Conservation (phyloP, 1,140 invertebrate species). For the Lordiphosa stackelbergi region DNA sequence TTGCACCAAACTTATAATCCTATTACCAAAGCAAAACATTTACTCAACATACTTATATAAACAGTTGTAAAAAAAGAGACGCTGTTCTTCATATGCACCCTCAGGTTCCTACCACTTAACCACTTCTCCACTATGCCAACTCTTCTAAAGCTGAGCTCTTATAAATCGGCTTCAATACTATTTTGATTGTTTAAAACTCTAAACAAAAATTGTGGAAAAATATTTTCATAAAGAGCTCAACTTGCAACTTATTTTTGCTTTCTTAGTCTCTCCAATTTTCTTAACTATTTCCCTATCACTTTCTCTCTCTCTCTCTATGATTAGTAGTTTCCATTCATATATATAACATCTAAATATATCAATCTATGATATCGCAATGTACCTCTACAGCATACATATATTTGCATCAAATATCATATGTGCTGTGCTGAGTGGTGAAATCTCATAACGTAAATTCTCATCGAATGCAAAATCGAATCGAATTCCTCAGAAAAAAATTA, state of each 20-base stretch:
- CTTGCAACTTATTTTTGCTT: constrained; percentile 38
- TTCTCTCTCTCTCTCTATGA: constrained; percentile 24
- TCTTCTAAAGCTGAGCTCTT: constrained; percentile 59
- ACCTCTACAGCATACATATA: constrained; percentile 22
- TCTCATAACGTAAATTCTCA: constrained; percentile 77
- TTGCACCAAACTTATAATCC: too few relatives aligned
- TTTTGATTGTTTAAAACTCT: constrained; percentile 9
- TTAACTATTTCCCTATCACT: constrained; percentile 31
- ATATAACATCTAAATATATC: constrained; percentile 21
- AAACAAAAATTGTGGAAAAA: constrained; percentile 14
- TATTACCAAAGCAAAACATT: too few relatives aligned
- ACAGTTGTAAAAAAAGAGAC: constrained; percentile 27
- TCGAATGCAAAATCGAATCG: constrained; percentile 56
- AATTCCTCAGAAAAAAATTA: constrained; percentile 23
- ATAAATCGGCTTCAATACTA: constrained; percentile 40
- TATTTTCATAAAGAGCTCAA: constrained; percentile 46
- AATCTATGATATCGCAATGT: constrained; percentile 15
- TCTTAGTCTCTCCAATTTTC: constrained; percentile 15
- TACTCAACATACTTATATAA: too few relatives aligned
- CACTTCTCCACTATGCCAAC: constrained; percentile 1
- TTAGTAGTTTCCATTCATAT: constrained; percentile 11
- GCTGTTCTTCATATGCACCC: constrained; percentile 1
- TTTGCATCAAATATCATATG: constrained; percentile 57
- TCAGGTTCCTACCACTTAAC: constrained; percentile 5
- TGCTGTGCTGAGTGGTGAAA: constrained; percentile 74